Percentiles rank a stretch among this genome's conserved stretches.
These are phyloP conservation scores for Limnephilus marmoratus DNA, from an alignment of 2,888 invertebrate genomes.

Conservation along the genomic window DNA sequence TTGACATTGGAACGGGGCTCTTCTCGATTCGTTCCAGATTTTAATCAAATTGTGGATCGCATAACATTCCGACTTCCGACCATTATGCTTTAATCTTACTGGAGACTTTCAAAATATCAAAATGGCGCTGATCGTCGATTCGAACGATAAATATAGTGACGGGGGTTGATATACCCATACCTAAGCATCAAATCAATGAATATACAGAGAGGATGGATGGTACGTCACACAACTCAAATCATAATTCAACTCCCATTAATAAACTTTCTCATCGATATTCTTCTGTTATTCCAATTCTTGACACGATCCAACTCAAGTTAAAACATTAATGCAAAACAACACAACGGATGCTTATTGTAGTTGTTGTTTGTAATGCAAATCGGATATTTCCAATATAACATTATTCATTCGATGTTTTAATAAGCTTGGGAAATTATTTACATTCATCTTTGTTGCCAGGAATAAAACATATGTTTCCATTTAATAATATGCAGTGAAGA, in stretches of 20 bases:
- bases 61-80: no score
- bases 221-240: neutral
- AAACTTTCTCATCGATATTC: neutral
- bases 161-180: neutral
- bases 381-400: neutral
- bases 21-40: no score
- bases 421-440: neutral
- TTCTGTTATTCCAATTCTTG: neutral
- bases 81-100: no score
- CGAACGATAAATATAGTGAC: neutral
- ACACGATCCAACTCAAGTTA: neutral
- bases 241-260: neutral
- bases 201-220: neutral
- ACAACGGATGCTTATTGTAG: neutral
- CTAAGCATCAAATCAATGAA: neutral
- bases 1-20: no score
- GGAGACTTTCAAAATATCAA: no score
- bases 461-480: neutral
- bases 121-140: no score
- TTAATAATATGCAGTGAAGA: neutral
- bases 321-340: neutral
- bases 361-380: neutral
- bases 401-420: slow-evolving; percentile 9
- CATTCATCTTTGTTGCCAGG: neutral
- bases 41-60: no score